phyloP scores from a whole-genome alignment of 2,888 invertebrate species.

The Trissolcus japonicus region DNA sequence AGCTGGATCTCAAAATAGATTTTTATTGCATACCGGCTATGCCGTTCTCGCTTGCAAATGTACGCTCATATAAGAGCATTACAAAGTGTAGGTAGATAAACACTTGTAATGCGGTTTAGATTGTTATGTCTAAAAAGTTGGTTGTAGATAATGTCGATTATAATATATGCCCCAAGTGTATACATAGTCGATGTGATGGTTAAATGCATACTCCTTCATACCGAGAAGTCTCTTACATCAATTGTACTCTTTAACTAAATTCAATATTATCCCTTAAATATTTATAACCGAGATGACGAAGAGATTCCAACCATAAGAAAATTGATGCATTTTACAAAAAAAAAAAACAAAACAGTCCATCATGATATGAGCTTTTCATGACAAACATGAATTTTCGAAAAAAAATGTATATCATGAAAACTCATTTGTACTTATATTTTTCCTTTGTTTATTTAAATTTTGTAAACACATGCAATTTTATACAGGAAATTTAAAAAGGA shows the following conservation, averaged over 20 bases:
- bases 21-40: background rate
- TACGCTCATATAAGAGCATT: slow-evolving; percentile 8
- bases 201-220: slow-evolving; percentile 24
- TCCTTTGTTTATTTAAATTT: background rate
- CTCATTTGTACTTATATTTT: background rate
- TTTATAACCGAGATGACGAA: slow-evolving; percentile 9
- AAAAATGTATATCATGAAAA: background rate
- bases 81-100: slow-evolving; percentile 32
- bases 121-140: slow-evolving; percentile 53
- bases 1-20: slow-evolving; percentile 1
- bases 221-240: slow-evolving; percentile 14
- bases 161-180: slow-evolving; percentile 33
- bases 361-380: background rate
- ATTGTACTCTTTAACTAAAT: slow-evolving; percentile 17
- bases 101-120: slow-evolving; percentile 30
- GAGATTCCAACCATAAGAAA: slow-evolving; percentile 6
- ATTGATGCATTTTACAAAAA: background rate
- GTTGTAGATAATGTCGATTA: slow-evolving; percentile 46
- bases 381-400: background rate
- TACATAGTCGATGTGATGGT: slow-evolving; percentile 33
- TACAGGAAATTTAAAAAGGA: background rate
- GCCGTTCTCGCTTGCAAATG: slow-evolving; percentile 7
- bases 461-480: too few species aligned
- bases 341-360: background rate
- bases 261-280: slow-evolving; percentile 24